Conservation (phyloP, 1,140 invertebrate genomes). For the Papilio machaon region DNA sequence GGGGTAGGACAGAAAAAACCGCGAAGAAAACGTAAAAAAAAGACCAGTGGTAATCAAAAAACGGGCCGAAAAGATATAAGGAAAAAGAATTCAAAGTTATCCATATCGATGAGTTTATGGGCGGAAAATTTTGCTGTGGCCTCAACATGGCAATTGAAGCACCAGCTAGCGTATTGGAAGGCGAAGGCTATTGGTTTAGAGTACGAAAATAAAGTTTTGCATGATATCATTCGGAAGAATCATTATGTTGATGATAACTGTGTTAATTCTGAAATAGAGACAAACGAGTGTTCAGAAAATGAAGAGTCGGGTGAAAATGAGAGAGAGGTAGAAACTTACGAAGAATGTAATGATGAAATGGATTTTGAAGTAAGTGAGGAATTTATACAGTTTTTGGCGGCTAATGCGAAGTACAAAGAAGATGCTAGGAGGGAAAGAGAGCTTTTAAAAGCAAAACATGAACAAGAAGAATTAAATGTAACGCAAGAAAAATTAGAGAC, state of each 20-base stretch:
- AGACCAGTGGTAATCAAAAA: conserved; percentile 43
- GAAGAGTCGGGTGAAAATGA: conserved; percentile 37
- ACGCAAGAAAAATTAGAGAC: conserved; percentile 53
- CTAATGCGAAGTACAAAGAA: conserved; percentile 81
- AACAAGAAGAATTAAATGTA: conserved; percentile 56
- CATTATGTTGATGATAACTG: conserved; percentile 46
- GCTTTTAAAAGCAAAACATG: conserved; percentile 72
- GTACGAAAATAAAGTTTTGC: conserved; percentile 84
- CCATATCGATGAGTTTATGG: conserved; percentile 67
- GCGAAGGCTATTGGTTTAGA: conserved; percentile 84
- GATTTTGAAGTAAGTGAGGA: conserved; percentile 85
- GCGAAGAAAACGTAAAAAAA: conserved; percentile 43
- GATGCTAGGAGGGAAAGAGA: conserved; percentile 80
- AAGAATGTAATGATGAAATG: conserved; percentile 46
- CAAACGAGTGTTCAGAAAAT: conserved; percentile 40
- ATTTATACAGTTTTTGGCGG: conserved; percentile 85
- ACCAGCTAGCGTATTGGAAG: conserved; percentile 86
- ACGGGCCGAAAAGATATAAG: conserved; percentile 45
- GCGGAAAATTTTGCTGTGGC: conserved; percentile 66
- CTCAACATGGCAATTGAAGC: conserved; percentile 81
- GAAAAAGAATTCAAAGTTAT: conserved; percentile 46
- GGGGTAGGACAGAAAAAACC: conserved; percentile 40
- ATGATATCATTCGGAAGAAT: conserved; percentile 76
- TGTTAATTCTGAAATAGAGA: conserved; percentile 37
- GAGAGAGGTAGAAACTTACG: conserved; percentile 42